Evolutionary conservation across 2,797 vertebrate species (phyloP).

Genomic region (Gadopsis marmoratus): DNA sequence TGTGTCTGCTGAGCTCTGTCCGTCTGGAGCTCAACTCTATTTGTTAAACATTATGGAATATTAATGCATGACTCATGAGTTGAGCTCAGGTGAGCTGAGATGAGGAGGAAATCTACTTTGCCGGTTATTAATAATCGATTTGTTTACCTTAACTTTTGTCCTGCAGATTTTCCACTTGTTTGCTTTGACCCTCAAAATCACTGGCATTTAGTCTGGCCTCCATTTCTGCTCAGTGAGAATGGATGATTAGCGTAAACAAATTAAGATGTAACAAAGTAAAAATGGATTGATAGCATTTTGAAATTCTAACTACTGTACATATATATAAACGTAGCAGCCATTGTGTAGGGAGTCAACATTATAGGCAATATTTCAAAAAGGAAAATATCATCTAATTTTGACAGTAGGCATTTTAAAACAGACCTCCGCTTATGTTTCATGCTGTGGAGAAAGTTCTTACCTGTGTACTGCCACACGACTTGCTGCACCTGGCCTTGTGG

Average conservation of each 20-base stretch:
- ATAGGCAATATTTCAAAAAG: not conserved
- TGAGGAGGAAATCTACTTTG: slow-evolving; percentile 29
- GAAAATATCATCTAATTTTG: not conserved
- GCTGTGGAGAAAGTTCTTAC: slow-evolving; percentile 4
- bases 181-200: slow-evolving; percentile 34
- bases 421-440: not conserved
- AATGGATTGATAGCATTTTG: not conserved
- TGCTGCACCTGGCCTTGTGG: slow-evolving; percentile 43
- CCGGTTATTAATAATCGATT: slow-evolving; percentile 35
- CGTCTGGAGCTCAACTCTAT: slow-evolving; percentile 11
- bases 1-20: slow-evolving; percentile 3
- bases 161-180: slow-evolving; percentile 24
- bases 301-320: not conserved
- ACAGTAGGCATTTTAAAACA: not conserved
- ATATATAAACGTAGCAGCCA: not conserved
- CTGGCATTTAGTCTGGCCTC: slow-evolving; percentile 35
- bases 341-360: not conserved
- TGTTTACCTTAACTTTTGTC: slow-evolving; percentile 41
- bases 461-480: slow-evolving; percentile 32
- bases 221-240: slow-evolving; percentile 19
- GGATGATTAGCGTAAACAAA: not conserved
- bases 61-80: slow-evolving; percentile 38
- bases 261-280: not conserved
- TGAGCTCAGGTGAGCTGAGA: slow-evolving; percentile 15
- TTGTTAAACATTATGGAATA: slow-evolving; percentile 24